These are phyloP conservation scores for Hippasteria phrygiana DNA, from an alignment of 53 echinoderm and acorn worm genomes.

Conservation along the genomic window DNA sequence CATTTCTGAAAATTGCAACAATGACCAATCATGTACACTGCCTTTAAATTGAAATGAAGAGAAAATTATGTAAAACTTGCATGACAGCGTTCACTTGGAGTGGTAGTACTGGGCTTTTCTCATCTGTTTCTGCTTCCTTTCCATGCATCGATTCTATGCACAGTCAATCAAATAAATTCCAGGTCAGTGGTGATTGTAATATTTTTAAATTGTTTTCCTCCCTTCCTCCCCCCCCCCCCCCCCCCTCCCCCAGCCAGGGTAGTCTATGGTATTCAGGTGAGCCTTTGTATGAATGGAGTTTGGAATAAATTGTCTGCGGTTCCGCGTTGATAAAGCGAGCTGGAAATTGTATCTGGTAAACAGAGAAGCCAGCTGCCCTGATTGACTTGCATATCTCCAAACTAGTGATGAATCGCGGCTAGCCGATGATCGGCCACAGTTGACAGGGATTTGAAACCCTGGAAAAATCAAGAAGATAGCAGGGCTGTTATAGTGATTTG, in stretches of 20 bases:
- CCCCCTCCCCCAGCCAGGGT: background rate
- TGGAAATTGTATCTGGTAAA: slow-evolving; percentile 42
- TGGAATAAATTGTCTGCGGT: slow-evolving; percentile 36
- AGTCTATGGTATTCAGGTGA: background rate
- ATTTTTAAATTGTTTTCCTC: background rate
- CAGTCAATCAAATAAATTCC: background rate
- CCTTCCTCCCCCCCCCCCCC: background rate
- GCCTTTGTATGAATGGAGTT: background rate
- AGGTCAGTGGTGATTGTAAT: background rate
- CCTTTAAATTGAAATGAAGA: too few relatives aligned
- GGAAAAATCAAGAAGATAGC: too few relatives aligned
- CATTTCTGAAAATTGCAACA: background rate
- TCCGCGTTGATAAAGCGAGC: slow-evolving; percentile 24
- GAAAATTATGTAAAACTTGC: too few relatives aligned
- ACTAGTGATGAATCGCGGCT: background rate
- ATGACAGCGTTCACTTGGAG: background rate
- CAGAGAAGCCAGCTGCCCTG: slow-evolving; percentile 39
- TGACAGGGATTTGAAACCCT: too few relatives aligned
- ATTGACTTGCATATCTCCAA: slow-evolving; percentile 17
- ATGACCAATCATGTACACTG: background rate
- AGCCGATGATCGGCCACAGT: too few relatives aligned
- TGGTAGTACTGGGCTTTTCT: background rate
- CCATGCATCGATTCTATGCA: background rate
- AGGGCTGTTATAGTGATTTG: too few relatives aligned
- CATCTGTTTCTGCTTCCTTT: background rate